phyloP scores from a whole-genome alignment of 2,797 vertebrate genomes.

The Harpagifer antarcticus region DNA sequence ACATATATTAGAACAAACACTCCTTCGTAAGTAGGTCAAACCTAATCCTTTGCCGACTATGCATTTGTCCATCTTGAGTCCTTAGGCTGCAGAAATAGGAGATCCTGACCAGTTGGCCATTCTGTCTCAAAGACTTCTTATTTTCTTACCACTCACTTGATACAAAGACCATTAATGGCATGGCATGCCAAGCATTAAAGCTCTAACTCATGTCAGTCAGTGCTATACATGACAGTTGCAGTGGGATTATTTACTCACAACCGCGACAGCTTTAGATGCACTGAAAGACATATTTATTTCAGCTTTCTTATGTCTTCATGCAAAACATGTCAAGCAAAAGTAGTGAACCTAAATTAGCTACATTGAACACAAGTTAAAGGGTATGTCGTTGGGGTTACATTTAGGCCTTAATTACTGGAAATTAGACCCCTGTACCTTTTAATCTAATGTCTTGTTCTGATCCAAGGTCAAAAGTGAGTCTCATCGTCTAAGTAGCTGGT shows the following conservation, averaged over 20 bases:
- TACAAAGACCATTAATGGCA: slow-evolving; percentile 52
- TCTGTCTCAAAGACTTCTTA: slow-evolving; percentile 17
- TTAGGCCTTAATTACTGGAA: neutral
- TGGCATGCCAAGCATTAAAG: slow-evolving; percentile 31
- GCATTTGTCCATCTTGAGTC: slow-evolving; percentile 4
- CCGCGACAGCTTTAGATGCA: slow-evolving; percentile 10
- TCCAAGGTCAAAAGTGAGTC: slow-evolving; percentile 15
- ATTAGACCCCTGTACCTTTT: neutral
- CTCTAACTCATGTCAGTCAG: slow-evolving; percentile 54
- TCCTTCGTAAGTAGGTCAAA: neutral
- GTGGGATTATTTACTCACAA: slow-evolving; percentile 48
- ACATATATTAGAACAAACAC: neutral
- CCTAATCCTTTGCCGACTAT: neutral
- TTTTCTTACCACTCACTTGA: slow-evolving; percentile 44
- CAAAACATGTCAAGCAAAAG: neutral
- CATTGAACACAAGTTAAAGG: neutral
- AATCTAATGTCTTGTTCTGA: neutral
- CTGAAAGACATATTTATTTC: neutral
- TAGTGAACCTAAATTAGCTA: neutral
- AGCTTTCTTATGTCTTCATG: slow-evolving; percentile 28
- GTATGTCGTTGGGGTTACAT: neutral
- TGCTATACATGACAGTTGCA: slow-evolving; percentile 20
- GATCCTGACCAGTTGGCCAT: slow-evolving; percentile 13
- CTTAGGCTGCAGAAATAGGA: slow-evolving; percentile 50
- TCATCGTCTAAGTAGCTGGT: slow-evolving; percentile 15